phyloP scores from a whole-genome alignment of 2,797 vertebrate genomes.

The Decapterus maruadsi region DNA sequence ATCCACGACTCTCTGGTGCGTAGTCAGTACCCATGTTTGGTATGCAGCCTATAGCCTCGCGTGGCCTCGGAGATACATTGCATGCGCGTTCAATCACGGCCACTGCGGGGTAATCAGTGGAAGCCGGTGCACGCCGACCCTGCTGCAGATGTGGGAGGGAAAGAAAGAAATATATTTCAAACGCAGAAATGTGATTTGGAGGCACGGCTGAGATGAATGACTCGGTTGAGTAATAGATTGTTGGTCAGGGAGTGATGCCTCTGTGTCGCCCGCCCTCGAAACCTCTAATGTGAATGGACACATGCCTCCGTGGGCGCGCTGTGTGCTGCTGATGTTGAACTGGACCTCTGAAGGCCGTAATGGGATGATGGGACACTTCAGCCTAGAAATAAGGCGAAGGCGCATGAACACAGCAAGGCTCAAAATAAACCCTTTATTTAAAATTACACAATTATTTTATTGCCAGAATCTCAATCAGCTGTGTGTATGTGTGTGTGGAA shows the following conservation, averaged over 20 bases:
- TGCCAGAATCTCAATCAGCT: constrained; percentile 8
- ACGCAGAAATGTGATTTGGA: constrained; percentile 72
- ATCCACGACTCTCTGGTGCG: constrained; percentile 33
- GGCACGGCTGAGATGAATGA: constrained; percentile 58
- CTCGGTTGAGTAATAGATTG: constrained; percentile 62
- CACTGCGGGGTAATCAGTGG: constrained; percentile 62
- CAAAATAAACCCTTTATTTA: constrained; percentile 2
- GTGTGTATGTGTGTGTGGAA: constrained; percentile 39
- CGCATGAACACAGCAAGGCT: background rate
- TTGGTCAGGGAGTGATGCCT: constrained; percentile 44
- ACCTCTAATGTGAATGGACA: constrained; percentile 25
- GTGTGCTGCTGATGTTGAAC: constrained; percentile 20
- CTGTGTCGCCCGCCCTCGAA: constrained; percentile 10
- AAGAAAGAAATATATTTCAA: constrained; percentile 9
- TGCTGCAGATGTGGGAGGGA: constrained; percentile 40
- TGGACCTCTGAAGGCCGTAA: constrained; percentile 21
- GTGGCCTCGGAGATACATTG: constrained; percentile 46
- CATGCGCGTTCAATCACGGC: constrained; percentile 57
- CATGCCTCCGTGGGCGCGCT: constrained; percentile 29
- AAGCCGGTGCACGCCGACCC: constrained; percentile 41
- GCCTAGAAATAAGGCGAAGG: constrained; percentile 1
- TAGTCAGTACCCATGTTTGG: constrained; percentile 45
- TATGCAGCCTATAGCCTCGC: constrained; percentile 62
- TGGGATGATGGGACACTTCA: constrained; percentile 38
- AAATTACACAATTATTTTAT: constrained; percentile 37